Base-by-base conservation (phyloP, 2,888 invertebrate species). In the Corbicula japonica region DNA sequence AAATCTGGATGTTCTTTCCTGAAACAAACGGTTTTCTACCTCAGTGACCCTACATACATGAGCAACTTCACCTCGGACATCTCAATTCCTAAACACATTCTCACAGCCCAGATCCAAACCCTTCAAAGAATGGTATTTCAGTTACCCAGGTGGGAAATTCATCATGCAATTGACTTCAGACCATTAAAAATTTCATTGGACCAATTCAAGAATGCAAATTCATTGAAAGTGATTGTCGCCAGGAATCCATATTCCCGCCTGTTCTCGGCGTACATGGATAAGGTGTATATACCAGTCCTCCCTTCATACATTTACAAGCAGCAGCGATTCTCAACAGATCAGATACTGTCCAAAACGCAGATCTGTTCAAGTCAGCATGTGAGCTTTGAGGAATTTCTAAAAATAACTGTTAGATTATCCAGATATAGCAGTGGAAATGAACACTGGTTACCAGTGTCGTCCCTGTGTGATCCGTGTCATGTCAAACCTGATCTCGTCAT, bases 261-360 rank as follows among this genome's bases (percentile, higher is more conserved):
- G 4, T 75, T 62, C 38, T 75, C 75, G 5, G 75, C 75, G n/a
- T 75, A 75, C 15, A 69, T 69, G 1, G 75, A 75, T 62, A 75
- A 75, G 26, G 35, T 75, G 0, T 75, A 52, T 28, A 61, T 75
- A 15, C 75, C 75, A 8, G 44, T 68, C 1, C 62, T 69, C 18
- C 23, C 34, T 44, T 46, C 46, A 46, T 5, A 23, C 23, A 8
- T 4, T 4, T 46, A 15, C 15, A 46, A 5, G 46, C 23, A 4
- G 5, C 46, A 35, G 34, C 5, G n/a, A n/a, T n/a, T n/a, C n/a
- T n/a, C n/a, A n/a, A n/a, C n/a, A 23, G 32, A 26, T 32, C 1
- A 15, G 23, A 23, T 15, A 4, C n/a, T 26, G 10, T 26, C 3
- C 6, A 23, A 15, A 12, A 26, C 28, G 23, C 35, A 8, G 15